Evolutionary conservation across 1,140 invertebrate genomes (phyloP).

Genomic region (Drosophila neocordata): DNA sequence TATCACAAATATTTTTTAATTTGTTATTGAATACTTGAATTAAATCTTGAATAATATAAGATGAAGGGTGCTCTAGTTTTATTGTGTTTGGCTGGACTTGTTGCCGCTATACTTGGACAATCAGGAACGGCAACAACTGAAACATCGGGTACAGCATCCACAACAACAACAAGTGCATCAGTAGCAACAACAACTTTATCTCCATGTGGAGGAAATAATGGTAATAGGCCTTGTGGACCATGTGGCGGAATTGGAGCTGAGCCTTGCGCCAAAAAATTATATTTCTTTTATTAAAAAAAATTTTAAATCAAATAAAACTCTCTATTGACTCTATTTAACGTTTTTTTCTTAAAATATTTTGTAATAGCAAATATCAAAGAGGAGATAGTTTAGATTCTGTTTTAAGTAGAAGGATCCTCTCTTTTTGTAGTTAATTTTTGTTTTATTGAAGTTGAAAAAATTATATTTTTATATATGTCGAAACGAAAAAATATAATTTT

Average conservation of each 20-base stretch:
- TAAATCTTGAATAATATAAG: not conserved
- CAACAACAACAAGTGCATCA: not conserved
- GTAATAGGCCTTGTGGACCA: not conserved
- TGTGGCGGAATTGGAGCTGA: not conserved
- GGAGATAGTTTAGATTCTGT: no score
- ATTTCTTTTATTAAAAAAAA: conserved; percentile 30
- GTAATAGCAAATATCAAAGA: no score
- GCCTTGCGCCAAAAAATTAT: conserved; percentile 13
- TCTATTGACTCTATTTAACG: no score
- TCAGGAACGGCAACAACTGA: not conserved
- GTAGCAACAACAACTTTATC: not conserved
- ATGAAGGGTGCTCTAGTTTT: conserved; percentile 8
- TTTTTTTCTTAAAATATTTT: no score
- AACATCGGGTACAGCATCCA: not conserved
- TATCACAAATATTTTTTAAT: no score
- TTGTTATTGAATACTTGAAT: no score
- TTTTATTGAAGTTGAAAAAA: no score
- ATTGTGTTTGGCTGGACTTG: not conserved
- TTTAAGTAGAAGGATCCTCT: no score
- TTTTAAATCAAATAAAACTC: not conserved
- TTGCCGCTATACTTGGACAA: not conserved
- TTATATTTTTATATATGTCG: no score
- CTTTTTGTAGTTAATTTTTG: no score
- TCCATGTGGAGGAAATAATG: conserved; percentile 7
- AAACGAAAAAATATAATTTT: no score